These are phyloP conservation scores for Mesaphorura yosii DNA, from an alignment of 1,140 invertebrate species.

Conservation along the genomic window DNA sequence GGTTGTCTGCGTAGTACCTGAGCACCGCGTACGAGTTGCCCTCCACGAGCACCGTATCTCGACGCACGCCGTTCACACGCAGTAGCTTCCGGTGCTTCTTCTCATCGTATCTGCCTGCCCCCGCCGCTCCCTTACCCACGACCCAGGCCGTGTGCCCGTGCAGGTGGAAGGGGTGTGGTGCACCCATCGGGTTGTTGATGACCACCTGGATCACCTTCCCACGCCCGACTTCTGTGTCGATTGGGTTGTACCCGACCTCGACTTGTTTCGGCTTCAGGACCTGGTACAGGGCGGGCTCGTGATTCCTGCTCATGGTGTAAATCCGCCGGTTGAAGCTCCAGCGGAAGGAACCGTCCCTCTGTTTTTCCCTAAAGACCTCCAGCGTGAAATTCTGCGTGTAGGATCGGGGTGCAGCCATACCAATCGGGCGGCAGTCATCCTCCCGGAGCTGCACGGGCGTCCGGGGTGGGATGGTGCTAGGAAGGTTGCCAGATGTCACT, in stretches of 20 bases:
- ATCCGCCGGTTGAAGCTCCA: background rate
- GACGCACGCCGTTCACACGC: background rate
- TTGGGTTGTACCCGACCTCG: background rate
- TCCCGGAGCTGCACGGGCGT: no score
- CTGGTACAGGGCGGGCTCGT: background rate
- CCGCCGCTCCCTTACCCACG: background rate
- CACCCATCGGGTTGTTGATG: background rate
- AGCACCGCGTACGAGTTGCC: background rate
- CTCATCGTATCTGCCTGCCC: background rate
- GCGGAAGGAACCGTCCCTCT: background rate
- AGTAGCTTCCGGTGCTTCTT: background rate
- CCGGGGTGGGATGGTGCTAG: no score
- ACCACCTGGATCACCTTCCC: conserved; percentile 1
- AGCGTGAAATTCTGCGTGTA: no score
- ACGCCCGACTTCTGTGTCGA: background rate
- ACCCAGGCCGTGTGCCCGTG: conserved; percentile 10
- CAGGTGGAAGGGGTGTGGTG: conserved; percentile 5
- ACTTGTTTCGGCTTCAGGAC: background rate
- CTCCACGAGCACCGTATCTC: background rate
- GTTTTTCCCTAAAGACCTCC: background rate
- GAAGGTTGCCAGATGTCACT: no score
- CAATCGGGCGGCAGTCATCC: no score
- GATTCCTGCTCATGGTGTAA: background rate
- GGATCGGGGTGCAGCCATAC: no score
- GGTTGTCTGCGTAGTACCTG: background rate